Percentiles rank a stretch among this genome's conserved stretches.
phyloP scores from a whole-genome alignment of 92 coral and sea anemone genomes.

The Epizoanthus ramosus region DNA sequence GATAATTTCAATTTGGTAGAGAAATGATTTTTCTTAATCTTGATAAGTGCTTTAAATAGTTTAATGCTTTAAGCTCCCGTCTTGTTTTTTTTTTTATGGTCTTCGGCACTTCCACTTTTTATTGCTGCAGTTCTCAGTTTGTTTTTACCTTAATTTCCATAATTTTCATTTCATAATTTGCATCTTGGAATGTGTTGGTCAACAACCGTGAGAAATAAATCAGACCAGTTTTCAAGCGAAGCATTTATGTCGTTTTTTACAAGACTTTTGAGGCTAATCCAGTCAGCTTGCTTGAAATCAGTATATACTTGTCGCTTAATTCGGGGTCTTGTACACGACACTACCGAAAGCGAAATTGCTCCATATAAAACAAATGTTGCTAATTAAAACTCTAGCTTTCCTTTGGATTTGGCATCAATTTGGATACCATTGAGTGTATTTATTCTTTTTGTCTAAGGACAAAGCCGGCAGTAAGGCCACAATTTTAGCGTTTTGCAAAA shows the following conservation, averaged over 20 bases:
- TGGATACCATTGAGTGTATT: too few relatives aligned
- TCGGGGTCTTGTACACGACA: constrained; percentile 37
- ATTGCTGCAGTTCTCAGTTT: constrained; percentile 30
- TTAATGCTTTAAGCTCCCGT: constrained; percentile 46
- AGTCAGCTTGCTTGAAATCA: constrained; percentile 59
- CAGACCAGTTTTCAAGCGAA: constrained; percentile 57
- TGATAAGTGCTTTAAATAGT: constrained; percentile 43
- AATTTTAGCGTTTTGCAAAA: too few relatives aligned
- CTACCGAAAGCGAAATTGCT: too few relatives aligned
- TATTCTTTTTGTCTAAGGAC: too few relatives aligned
- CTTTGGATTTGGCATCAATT: too few relatives aligned
- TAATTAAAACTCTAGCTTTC: too few relatives aligned
- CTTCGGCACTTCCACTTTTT: constrained; percentile 25
- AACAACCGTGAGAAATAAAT: constrained; percentile 44
- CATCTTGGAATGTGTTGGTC: constrained; percentile 48
- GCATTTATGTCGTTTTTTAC: constrained; percentile 47
- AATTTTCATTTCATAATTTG: constrained; percentile 53
- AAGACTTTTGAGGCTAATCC: constrained; percentile 54
- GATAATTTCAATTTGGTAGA: constrained; percentile 41
- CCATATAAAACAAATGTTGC: too few relatives aligned
- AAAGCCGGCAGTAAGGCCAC: too few relatives aligned
- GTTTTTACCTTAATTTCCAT: constrained; percentile 43
- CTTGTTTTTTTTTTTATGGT: constrained; percentile 26
- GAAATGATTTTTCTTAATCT: constrained; percentile 41
- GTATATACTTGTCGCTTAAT: constrained; percentile 52